These are phyloP conservation scores for Acrocyrtus sp. DNA, from an alignment of 2,888 invertebrate species.

Conservation along the genomic window DNA sequence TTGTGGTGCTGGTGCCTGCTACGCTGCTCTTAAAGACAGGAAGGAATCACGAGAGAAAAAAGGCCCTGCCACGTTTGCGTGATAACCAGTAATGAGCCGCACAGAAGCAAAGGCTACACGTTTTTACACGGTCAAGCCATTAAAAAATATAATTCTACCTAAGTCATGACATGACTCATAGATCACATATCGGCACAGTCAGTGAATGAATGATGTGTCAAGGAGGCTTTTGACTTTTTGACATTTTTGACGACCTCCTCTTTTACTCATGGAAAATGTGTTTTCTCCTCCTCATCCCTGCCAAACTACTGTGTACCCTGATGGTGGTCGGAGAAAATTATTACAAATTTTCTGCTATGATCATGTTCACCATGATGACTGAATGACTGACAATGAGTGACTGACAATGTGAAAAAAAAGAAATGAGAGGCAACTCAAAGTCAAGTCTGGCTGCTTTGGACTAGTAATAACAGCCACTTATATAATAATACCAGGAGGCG, in stretches of 20 bases:
- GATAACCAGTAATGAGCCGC: background rate
- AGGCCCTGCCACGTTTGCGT: background rate
- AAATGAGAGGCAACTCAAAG: slow-evolving; percentile 9
- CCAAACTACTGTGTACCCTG: slow-evolving; percentile 7
- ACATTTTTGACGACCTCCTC: slow-evolving; percentile 49
- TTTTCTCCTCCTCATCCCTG: background rate
- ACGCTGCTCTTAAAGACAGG: background rate
- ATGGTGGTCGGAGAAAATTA: background rate
- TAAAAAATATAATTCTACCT: background rate
- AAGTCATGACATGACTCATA: background rate
- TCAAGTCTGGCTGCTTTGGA: too few species aligned
- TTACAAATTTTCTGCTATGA: background rate
- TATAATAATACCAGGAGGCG: slow-evolving; percentile 1
- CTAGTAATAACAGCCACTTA: slow-evolving; percentile 9
- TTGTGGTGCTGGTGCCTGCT: background rate
- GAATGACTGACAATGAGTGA: slow-evolving; percentile 47
- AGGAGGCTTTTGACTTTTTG: slow-evolving; percentile 49
- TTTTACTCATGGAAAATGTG: slow-evolving; percentile 5
- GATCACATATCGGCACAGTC: background rate
- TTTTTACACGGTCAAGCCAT: background rate
- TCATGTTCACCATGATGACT: slow-evolving; percentile 8
- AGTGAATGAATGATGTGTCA: slow-evolving; percentile 39
- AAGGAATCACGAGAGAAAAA: too few species aligned
- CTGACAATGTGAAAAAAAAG: slow-evolving; percentile 33
- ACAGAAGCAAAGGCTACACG: too few species aligned